Evolutionary conservation across 2,888 invertebrate species (phyloP).

Genomic region (Tiliacea citrago): DNA sequence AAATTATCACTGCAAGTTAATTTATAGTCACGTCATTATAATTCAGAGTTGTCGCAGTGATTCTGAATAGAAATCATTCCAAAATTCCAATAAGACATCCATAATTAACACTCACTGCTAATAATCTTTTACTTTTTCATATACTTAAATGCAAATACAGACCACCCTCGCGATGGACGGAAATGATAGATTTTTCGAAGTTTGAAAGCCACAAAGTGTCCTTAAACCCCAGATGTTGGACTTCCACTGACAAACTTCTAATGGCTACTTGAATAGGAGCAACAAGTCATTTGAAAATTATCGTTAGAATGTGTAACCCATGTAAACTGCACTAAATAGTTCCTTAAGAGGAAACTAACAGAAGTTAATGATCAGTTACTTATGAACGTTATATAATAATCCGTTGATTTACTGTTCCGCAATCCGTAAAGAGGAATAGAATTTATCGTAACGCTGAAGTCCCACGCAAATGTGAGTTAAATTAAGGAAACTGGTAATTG

Average conservation of each 20-base stretch:
- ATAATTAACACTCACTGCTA: no score
- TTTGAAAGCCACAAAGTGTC: background rate
- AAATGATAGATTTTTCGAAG: background rate
- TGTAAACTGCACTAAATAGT: background rate
- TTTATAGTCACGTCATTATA: constrained; percentile 3
- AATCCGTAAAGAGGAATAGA: constrained; percentile 38
- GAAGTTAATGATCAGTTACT: background rate
- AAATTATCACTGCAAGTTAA: constrained; percentile 20
- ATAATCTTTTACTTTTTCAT: background rate
- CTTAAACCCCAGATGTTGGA: background rate
- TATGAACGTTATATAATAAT: constrained; percentile 7
- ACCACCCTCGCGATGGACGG: background rate
- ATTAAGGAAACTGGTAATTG: constrained; percentile 59
- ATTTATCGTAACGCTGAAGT: constrained; percentile 31
- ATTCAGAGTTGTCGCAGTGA: background rate
- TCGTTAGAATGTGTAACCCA: background rate
- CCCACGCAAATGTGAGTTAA: constrained; percentile 61
- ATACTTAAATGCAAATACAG: background rate
- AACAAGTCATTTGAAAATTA: background rate
- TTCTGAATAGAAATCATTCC: background rate
- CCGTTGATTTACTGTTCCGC: constrained; percentile 30
- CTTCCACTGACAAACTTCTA: background rate
- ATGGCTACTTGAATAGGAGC: background rate
- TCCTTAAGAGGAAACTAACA: background rate
- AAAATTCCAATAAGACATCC: background rate